Evolutionary conservation across 2,888 invertebrate species (phyloP).

Genomic region (Orthonychiurus folsomi): DNA sequence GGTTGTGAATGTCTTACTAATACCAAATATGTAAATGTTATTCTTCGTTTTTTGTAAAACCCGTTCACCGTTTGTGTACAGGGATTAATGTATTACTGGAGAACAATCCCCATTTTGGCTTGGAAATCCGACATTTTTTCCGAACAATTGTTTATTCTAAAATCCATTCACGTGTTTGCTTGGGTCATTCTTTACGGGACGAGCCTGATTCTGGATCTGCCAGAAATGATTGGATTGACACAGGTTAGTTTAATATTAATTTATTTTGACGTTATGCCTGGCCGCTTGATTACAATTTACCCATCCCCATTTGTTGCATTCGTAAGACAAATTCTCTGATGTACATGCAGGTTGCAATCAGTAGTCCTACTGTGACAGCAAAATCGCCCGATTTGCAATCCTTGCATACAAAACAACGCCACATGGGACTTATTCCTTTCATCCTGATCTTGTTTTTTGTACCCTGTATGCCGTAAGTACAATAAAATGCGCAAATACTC

Average conservation of each 20-base stretch:
- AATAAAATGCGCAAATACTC: too few relatives aligned
- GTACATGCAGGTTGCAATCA: slow-evolving; percentile 25
- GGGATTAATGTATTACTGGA: slow-evolving; percentile 20
- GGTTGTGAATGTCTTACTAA: too few relatives aligned
- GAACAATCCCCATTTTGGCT: slow-evolving; percentile 14
- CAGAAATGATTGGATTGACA: slow-evolving; percentile 29
- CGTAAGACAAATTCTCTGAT: neutral
- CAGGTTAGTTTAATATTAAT: slow-evolving; percentile 24
- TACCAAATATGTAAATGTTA: too few relatives aligned
- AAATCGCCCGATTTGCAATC: slow-evolving; percentile 29
- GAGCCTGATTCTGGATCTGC: slow-evolving; percentile 31
- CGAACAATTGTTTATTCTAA: neutral
- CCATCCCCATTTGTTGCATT: neutral
- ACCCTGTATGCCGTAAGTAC: slow-evolving; percentile 31
- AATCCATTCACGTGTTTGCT: slow-evolving; percentile 17
- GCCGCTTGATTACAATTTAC: neutral
- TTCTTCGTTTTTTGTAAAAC: too few relatives aligned
- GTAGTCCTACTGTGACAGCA: slow-evolving; percentile 19
- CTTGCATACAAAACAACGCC: slow-evolving; percentile 25
- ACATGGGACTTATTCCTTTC: slow-evolving; percentile 31
- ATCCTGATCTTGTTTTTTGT: slow-evolving; percentile 20
- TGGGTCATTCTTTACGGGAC: slow-evolving; percentile 29
- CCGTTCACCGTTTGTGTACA: slow-evolving; percentile 6
- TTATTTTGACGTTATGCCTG: neutral
- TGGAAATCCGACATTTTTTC: slow-evolving; percentile 18